Evolutionary conservation across 2,113 vertebrate genomes (phyloP), one percentile per base, ranked within the genome.

Genomic region (Gorilla gorilla): DNA sequence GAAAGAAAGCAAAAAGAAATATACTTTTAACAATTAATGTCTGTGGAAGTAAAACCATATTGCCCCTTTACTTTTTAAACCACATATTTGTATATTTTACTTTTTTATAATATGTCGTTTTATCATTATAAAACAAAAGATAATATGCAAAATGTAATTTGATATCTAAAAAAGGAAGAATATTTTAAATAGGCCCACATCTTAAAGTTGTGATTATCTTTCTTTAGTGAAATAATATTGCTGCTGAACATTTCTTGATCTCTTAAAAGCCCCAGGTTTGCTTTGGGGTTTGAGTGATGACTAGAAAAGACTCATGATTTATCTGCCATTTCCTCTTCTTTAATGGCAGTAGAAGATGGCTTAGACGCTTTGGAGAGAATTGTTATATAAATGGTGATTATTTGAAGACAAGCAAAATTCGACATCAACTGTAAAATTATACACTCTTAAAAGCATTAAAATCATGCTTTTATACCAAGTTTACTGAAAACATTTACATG

Each of bases 401-500:
- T 55, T 57, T 89, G 43, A 89, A 97, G 50, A 92, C 55, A 88
- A 78, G 82, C 1, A 83, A 93, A 95, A 89, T 61, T 68, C 92
- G 82, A 3, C 72, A 93, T 66, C 55, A 43, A 35, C 1, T 73
- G 27, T 43, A 94, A 93, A 92, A n/a, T 20, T 59, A 87, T 50
- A 55, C 6, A 40, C 25, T 82, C 70, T 61, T 59, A 40, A 72
- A 1, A 72, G 38, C 10, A 52, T 79, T 90, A 88, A 95, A 94
- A 93, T 92, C 40, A 57, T 55, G 23, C 55, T 76, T 73, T 93
- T 94, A 73, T 43, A 59, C 23, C 1, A 2, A 93, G 25, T 93
- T 68, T 72, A 87, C 14, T 72, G 23, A 94, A 94, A 94, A 81
- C 73, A 90, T 84, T 85, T 96, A 96, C 5, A 90, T 32, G 72